phyloP scores from a whole-genome alignment of 2,797 vertebrate species.

The Phylloscopus collybita region DNA sequence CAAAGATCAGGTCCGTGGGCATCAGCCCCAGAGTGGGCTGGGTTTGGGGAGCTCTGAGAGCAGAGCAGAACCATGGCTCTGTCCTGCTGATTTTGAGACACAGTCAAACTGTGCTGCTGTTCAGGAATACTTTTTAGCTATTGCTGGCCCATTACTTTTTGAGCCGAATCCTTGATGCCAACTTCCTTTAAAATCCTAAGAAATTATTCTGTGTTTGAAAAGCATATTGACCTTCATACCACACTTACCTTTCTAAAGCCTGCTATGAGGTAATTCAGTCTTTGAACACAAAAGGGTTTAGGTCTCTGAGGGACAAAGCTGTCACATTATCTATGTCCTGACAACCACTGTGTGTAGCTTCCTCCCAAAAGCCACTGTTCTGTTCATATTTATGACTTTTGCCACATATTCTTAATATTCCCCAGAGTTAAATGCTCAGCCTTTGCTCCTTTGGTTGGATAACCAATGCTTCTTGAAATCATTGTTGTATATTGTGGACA shows the following conservation, averaged over 20 bases:
- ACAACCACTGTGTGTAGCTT: background rate
- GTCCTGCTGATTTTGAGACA: too few species aligned
- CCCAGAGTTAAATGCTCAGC: background rate
- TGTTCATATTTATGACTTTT: background rate
- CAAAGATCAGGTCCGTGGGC: background rate
- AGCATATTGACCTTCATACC: background rate
- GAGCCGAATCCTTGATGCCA: background rate
- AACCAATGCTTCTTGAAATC: background rate
- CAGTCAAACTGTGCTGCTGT: background rate
- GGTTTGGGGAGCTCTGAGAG: background rate
- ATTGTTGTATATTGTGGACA: accelerated
- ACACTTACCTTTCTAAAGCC: background rate
- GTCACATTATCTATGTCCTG: background rate
- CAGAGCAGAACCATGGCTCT: background rate
- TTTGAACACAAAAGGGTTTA: background rate
- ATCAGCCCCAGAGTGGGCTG: background rate
- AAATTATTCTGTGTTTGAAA: background rate
- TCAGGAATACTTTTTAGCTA: background rate
- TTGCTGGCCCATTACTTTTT: background rate
- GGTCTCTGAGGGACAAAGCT: background rate
- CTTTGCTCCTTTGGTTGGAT: background rate
- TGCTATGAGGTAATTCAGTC: background rate
- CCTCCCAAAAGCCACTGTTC: background rate
- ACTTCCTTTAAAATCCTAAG: background rate
- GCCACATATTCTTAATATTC: background rate